These are phyloP conservation scores for Heterodera filipjevi DNA, from an alignment of 2,888 invertebrate species.

Conservation along the genomic window DNA sequence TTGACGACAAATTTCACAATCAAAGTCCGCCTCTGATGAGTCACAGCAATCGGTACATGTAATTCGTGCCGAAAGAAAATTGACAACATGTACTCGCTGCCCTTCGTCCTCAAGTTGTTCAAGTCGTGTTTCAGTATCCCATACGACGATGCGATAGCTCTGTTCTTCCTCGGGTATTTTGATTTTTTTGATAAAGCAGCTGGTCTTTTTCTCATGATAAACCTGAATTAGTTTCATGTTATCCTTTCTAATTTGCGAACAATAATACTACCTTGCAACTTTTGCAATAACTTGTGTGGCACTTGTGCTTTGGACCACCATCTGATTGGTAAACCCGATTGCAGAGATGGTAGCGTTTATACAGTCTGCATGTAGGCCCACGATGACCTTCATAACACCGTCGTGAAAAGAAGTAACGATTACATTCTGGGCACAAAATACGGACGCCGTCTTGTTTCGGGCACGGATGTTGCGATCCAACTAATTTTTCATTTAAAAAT, in stretches of 20 bases:
- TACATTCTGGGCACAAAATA: not conserved
- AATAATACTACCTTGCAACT: not conserved
- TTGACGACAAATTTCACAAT: conserved; percentile 9
- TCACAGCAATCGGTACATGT: conserved; percentile 3
- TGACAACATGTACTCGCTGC: not conserved
- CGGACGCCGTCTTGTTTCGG: not conserved
- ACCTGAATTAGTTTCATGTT: not conserved
- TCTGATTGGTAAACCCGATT: not conserved
- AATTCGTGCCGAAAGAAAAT: not conserved
- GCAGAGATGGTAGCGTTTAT: not conserved
- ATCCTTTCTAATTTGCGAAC: too few species aligned
- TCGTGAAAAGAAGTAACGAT: not conserved
- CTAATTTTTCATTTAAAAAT: not conserved
- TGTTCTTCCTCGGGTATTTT: not conserved
- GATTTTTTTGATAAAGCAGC: not conserved
- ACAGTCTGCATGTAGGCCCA: not conserved
- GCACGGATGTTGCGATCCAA: not conserved
- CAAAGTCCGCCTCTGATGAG: not conserved
- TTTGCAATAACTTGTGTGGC: not conserved
- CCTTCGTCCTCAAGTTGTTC: not conserved
- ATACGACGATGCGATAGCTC: not conserved
- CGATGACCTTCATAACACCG: not conserved
- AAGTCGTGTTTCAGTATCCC: conserved; percentile 1
- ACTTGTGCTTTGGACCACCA: not conserved
- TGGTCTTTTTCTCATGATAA: not conserved